These are phyloP conservation scores for Ceyx cyanopectus DNA, from an alignment of 2,113 vertebrate genomes.

Conservation along the genomic window DNA sequence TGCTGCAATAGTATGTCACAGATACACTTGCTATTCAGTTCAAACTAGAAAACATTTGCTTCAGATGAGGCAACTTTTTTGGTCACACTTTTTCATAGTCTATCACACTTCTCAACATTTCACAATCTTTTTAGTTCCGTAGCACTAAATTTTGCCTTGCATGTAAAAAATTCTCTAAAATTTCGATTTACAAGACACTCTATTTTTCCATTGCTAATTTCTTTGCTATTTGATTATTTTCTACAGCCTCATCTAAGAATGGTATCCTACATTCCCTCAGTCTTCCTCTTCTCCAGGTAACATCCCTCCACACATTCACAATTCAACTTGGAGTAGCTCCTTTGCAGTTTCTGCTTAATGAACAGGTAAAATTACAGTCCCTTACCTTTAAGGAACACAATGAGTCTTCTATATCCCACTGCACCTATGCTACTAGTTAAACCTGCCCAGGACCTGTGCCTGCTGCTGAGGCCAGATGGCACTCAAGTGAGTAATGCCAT, in stretches of 20 bases:
- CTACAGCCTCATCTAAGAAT: not conserved
- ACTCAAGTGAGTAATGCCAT: not conserved
- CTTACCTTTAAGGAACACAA: not conserved
- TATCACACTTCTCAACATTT: not conserved
- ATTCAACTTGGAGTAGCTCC: not conserved
- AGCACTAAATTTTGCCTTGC: not conserved
- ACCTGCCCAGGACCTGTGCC: not conserved
- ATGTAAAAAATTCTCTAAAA: not conserved
- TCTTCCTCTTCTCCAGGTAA: too few relatives aligned
- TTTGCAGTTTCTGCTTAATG: not conserved
- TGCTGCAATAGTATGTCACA: slow-evolving; percentile 35
- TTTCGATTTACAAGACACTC: not conserved
- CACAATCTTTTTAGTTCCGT: not conserved
- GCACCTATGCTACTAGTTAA: not conserved
- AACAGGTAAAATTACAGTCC: not conserved
- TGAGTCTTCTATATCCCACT: not conserved
- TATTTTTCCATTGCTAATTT: not conserved
- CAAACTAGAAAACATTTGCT: slow-evolving; percentile 17
- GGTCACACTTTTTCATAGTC: not conserved
- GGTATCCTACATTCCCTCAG: too few relatives aligned
- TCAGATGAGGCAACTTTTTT: not conserved
- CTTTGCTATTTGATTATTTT: not conserved
- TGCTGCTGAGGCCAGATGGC: not conserved
- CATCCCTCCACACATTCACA: not conserved
- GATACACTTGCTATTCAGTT: slow-evolving; percentile 23